These are phyloP conservation scores for Philopedon plagiatum DNA, from an alignment of 2,888 invertebrate genomes.

Conservation along the genomic window DNA sequence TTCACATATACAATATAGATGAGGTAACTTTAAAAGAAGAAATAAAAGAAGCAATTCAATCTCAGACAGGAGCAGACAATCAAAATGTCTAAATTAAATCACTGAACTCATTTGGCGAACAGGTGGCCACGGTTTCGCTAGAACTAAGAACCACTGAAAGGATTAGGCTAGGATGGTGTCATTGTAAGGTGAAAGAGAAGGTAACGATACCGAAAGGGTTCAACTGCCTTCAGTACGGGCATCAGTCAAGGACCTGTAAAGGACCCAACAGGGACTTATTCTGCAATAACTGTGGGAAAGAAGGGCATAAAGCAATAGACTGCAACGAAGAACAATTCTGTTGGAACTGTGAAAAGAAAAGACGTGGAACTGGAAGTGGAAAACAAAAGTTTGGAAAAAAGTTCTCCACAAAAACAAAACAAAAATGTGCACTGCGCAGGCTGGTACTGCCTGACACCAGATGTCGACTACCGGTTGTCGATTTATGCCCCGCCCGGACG, in stretches of 20 bases:
- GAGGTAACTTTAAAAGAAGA: not conserved
- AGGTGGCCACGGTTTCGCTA: not conserved
- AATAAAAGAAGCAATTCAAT: not conserved
- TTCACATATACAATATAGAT: not conserved
- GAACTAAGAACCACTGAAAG: not conserved
- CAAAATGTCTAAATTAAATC: not conserved
- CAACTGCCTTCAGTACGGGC: not conserved
- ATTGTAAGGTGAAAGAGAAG: not conserved
- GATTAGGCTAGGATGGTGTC: not conserved
- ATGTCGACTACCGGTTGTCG: too few relatives aligned
- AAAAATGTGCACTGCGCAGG: too few relatives aligned
- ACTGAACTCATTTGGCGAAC: not conserved
- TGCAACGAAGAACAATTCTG: not conserved
- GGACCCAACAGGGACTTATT: not conserved
- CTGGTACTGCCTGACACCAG: too few relatives aligned
- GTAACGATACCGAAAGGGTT: too few relatives aligned
- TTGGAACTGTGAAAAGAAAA: not conserved
- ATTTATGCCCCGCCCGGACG: too few relatives aligned
- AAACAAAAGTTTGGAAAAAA: too few relatives aligned
- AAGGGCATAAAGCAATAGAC: not conserved
- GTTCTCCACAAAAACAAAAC: too few relatives aligned
- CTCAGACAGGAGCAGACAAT: not conserved
- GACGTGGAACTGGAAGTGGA: not conserved
- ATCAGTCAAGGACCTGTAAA: not conserved
- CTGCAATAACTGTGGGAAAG: too few relatives aligned